Conservation (phyloP, 2,113 vertebrate genomes). For the Axis porcinus region DNA sequence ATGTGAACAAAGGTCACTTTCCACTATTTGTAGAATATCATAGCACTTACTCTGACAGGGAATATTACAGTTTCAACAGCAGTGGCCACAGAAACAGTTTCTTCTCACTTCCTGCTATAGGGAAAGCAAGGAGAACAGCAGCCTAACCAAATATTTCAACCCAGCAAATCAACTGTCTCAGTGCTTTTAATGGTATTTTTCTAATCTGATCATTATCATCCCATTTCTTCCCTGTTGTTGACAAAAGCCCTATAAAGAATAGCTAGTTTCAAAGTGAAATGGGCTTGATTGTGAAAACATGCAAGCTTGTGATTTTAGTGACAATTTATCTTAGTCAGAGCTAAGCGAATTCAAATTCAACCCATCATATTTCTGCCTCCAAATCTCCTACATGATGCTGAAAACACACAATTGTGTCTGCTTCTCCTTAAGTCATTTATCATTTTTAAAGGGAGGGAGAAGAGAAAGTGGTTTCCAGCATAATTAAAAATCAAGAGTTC, state of each 20-base stretch:
- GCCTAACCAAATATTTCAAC: background rate
- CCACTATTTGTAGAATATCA: background rate
- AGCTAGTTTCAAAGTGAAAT: background rate
- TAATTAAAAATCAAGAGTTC: slow-evolving; percentile 62
- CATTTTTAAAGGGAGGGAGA: slow-evolving; percentile 19
- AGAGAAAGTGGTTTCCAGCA: slow-evolving; percentile 34
- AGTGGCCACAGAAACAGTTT: background rate
- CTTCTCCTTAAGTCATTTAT: slow-evolving; percentile 59
- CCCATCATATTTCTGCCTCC: slow-evolving; percentile 57
- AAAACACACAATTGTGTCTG: slow-evolving; percentile 42
- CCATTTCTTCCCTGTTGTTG: background rate
- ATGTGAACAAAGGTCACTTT: background rate
- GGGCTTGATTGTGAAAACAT: slow-evolving; percentile 46
- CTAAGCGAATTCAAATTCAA: slow-evolving; percentile 63
- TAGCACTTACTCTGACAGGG: background rate
- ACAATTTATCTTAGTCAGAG: slow-evolving; percentile 61
- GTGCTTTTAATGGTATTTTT: slow-evolving; percentile 51
- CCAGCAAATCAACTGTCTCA: background rate
- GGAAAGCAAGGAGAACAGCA: background rate
- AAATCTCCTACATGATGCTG: slow-evolving; percentile 57
- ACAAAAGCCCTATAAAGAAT: slow-evolving; percentile 19
- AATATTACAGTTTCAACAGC: background rate
- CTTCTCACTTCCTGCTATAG: background rate
- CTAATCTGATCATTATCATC: slow-evolving; percentile 15
- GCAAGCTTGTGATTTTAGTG: slow-evolving; percentile 19